Evolutionary conservation across 2,888 invertebrate genomes (phyloP).

Genomic region (Ochlodes sylvanus): DNA sequence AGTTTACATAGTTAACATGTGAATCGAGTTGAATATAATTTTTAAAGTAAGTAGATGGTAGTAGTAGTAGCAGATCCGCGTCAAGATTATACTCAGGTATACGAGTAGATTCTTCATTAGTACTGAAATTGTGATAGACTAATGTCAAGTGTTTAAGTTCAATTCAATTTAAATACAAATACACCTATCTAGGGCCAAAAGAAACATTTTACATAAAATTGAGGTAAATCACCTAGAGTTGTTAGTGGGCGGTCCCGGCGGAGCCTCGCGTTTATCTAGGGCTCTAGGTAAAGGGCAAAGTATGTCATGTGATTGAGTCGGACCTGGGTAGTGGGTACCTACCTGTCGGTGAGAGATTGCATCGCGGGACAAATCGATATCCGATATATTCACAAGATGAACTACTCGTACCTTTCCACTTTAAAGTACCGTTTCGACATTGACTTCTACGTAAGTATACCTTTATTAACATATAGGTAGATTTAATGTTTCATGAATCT

Average conservation of each 20-base stretch:
- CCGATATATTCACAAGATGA: slow-evolving; percentile 50
- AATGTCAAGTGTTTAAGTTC: too few relatives aligned
- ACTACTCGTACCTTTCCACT: slow-evolving; percentile 19
- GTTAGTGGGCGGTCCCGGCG: slow-evolving; percentile 32
- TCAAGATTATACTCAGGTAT: too few relatives aligned
- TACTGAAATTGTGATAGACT: too few relatives aligned
- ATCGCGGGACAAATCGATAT: slow-evolving; percentile 62
- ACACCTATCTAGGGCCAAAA: too few relatives aligned
- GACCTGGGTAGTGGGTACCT: slow-evolving; percentile 34
- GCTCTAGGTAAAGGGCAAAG: slow-evolving; percentile 52
- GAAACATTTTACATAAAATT: slow-evolving; percentile 13
- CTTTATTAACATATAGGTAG: neutral
- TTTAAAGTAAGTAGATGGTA: too few relatives aligned
- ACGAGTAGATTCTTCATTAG: too few relatives aligned
- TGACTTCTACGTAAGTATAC: neutral
- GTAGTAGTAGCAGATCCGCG: too few relatives aligned
- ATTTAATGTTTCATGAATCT: too few relatives aligned
- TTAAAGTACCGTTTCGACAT: neutral
- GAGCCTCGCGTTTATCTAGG: slow-evolving; percentile 42
- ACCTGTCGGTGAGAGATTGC: slow-evolving; percentile 53
- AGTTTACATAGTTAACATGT: too few relatives aligned
- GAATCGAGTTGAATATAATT: too few relatives aligned
- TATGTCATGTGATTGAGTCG: slow-evolving; percentile 59
- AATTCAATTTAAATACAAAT: too few relatives aligned
- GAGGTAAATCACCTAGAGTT: slow-evolving; percentile 35